These are phyloP conservation scores for Porites cylindrica DNA, from an alignment of 92 coral and sea anemone genomes.

Conservation along the genomic window DNA sequence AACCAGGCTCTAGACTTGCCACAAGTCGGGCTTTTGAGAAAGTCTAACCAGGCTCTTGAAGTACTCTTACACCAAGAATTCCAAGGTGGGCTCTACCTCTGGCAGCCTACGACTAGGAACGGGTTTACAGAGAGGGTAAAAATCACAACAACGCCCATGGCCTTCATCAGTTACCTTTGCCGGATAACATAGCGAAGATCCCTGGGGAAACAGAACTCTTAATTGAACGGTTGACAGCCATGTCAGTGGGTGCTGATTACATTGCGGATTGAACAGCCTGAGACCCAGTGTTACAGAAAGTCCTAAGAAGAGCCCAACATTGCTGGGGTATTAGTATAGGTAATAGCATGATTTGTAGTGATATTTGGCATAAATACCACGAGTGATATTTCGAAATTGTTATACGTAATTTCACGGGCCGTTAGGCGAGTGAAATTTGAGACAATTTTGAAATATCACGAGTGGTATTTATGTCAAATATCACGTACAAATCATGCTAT, in stretches of 20 bases:
- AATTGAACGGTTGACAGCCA: conserved; percentile 6
- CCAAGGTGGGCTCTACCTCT: conserved; percentile 49
- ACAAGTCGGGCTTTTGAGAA: too few relatives aligned
- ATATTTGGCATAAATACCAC: too few relatives aligned
- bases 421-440: too few relatives aligned
- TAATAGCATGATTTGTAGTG: too few relatives aligned
- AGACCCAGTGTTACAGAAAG: conserved; percentile 29
- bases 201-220: conserved; percentile 32
- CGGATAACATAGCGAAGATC: neutral
- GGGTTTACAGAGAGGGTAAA: conserved; percentile 12
- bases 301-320: neutral
- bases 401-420: too few relatives aligned
- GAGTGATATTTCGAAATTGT: too few relatives aligned
- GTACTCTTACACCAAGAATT: conserved; percentile 21
- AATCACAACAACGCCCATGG: conserved; percentile 53
- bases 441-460: too few relatives aligned
- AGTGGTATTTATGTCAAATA: too few relatives aligned
- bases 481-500: too few relatives aligned
- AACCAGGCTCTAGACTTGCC: too few relatives aligned
- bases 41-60: too few relatives aligned
- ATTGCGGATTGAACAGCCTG: conserved; percentile 32
- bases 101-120: conserved; percentile 34
- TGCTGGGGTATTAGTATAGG: conserved; percentile 13
- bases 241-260: conserved; percentile 20
- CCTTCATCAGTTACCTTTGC: conserved; percentile 38